Base-by-base conservation (phyloP, 1,140 invertebrate species). In the Papilio polyxenes region DNA sequence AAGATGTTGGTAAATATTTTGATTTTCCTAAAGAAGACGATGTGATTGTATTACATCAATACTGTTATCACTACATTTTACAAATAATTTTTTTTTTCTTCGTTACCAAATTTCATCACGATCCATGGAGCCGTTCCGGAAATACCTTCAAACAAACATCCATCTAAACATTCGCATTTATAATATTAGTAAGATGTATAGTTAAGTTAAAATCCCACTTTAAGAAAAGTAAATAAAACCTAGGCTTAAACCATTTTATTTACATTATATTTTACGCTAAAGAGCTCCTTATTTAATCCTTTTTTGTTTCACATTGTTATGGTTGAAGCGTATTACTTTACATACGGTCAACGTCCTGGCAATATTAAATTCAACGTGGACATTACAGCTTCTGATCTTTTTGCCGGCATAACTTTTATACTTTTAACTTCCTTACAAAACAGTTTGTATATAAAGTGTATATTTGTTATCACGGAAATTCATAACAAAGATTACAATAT, bases 241-340 rank as follows among this genome's bases (percentile, higher is more conserved):
- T 17, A 56, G 13, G 2, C 15, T 1, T 56, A 17, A 6, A 5
- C 13, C 15, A 53, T 15, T 13, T 5, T 53, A 53, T 53, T 5
- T 17, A 53, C 51, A 7, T 62, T 59, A 20, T 20, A 62, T 56
- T 17, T 17, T 62, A 62, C 8, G 3, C 10, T 31, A 11, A 11
- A 65, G 9, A 65, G 62, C 10, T 10, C 2, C 6, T 15, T 9
- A 65, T 65, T 65, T 65, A 23, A 31, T 65, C 11, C 23, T 65
- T 23, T 23, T 65, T 31, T 65, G 62, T 13, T 23, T 65, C 62
- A 11, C 53, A 17, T 65, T 65, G 23, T 65, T 65, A 65, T 65
- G 23, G 20, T 65, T 65, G 62, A 65, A 11, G 59, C 59, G 59
- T 65, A 65, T 65, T 65, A 65, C 20, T 65, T 65, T 23, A 65